These are phyloP conservation scores for Pollimyrus isidori DNA, from an alignment of 2,113 vertebrate species.

Conservation along the genomic window DNA sequence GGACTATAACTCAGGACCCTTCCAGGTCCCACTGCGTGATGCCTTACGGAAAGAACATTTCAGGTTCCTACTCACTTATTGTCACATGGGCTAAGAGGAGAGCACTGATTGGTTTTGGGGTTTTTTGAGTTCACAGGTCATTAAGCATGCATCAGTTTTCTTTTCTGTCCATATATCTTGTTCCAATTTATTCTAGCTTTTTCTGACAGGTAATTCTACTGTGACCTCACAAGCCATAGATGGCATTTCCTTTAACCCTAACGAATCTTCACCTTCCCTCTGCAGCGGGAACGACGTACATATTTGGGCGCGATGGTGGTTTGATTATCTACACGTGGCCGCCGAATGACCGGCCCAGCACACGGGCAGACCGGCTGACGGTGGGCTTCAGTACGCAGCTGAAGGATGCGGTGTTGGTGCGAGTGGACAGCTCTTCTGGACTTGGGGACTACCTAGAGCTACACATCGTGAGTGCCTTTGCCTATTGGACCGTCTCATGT, in stretches of 20 bases:
- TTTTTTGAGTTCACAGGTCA: neutral
- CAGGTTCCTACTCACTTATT: neutral
- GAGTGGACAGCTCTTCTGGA: slow-evolving; percentile 94
- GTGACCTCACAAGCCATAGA: neutral
- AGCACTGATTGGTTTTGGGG: neutral
- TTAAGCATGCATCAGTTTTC: neutral
- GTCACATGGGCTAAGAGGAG: neutral
- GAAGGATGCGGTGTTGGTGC: slow-evolving; percentile 87
- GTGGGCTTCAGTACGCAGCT: slow-evolving; percentile 96
- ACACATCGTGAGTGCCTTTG: slow-evolving; percentile 8
- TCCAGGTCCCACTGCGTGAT: neutral
- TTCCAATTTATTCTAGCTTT: neutral
- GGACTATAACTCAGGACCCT: neutral
- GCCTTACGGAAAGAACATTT: neutral
- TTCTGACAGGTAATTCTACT: neutral
- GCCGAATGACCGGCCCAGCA: slow-evolving; percentile 94
- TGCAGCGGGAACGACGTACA: slow-evolving; percentile 92
- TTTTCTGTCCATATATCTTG: neutral
- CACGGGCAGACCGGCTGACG: slow-evolving; percentile 90
- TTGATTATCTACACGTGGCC: slow-evolving; percentile 97
- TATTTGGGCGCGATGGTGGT: slow-evolving; percentile 96
- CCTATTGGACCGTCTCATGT: neutral
- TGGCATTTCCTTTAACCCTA: neutral
- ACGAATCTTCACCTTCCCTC: slow-evolving; percentile 3
- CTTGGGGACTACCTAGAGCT: slow-evolving; percentile 82